Conservation (phyloP, 2,113 vertebrate species). For the Opisthocomus hoazin region DNA sequence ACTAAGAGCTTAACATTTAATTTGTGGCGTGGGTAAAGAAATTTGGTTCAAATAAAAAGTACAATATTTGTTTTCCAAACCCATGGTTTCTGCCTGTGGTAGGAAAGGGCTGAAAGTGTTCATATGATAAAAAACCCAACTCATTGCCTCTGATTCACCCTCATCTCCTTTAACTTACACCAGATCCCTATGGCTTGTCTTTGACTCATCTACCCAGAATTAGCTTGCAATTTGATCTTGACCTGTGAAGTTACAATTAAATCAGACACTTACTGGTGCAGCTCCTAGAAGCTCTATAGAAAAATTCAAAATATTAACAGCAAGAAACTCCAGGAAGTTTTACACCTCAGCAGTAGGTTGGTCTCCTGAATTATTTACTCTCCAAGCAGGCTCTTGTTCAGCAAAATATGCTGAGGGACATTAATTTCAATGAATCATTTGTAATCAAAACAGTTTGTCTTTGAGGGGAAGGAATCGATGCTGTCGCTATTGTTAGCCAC, state of each 20-base stretch:
- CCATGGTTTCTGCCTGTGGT: neutral
- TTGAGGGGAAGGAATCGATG: neutral
- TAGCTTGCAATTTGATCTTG: neutral
- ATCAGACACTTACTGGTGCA: neutral
- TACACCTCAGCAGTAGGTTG: neutral
- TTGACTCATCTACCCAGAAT: neutral
- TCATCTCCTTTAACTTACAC: neutral
- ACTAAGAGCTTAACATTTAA: neutral
- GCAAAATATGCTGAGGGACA: neutral
- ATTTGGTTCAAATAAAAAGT: neutral
- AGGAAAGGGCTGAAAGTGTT: neutral
- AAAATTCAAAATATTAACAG: neutral
- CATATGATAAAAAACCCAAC: too few relatives aligned
- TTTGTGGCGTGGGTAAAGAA: neutral
- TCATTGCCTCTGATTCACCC: neutral
- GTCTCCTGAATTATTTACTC: conserved; percentile 4
- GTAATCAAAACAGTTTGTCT: neutral
- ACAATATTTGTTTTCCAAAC: accelerated
- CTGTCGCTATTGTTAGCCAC: neutral
- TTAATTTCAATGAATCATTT: neutral
- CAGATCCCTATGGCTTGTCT: neutral
- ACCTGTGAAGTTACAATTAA: neutral
- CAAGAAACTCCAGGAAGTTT: neutral
- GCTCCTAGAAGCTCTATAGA: neutral
- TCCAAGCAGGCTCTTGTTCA: neutral